Percentiles rank a stretch among this genome's conserved stretches.
Conservation (phyloP, 2,888 invertebrate species). For the Orthonevra nobilis region DNA sequence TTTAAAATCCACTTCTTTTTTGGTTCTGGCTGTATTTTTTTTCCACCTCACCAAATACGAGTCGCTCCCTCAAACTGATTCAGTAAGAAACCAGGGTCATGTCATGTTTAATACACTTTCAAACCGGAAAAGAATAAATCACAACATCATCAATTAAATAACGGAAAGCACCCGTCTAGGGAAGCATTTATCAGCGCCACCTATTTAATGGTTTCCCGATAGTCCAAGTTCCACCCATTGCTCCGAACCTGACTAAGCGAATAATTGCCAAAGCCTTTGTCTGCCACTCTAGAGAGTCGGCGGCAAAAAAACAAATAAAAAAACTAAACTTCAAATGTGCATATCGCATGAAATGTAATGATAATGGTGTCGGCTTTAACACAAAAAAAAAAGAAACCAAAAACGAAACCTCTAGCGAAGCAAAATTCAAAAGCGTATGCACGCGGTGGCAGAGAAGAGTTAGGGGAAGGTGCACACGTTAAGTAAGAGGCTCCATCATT, state of each 20-base stretch:
- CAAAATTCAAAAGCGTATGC: constrained; percentile 12
- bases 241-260: constrained; percentile 52
- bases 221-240: constrained; percentile 51
- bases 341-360: constrained; percentile 69
- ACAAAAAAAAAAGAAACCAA: constrained; percentile 11
- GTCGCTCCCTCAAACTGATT: too few relatives aligned
- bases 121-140: too few relatives aligned
- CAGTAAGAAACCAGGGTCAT: too few relatives aligned
- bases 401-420: constrained; percentile 4
- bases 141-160: too few relatives aligned
- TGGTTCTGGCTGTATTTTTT: too few relatives aligned
- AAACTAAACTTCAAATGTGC: constrained; percentile 55
- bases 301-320: constrained; percentile 11
- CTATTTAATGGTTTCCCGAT: constrained; percentile 61
- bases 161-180: constrained; percentile 8
- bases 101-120: too few relatives aligned
- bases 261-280: constrained; percentile 58
- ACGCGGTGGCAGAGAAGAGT: not conserved
- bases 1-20: too few relatives aligned
- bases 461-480: constrained; percentile 19
- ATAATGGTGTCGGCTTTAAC: constrained; percentile 68
- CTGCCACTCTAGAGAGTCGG: constrained; percentile 37
- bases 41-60: too few relatives aligned
- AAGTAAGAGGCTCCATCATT: constrained; percentile 32
- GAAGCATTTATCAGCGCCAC: constrained; percentile 64